Evolutionary conservation across 2,113 vertebrate species (phyloP).

Genomic region (Pollimyrus isidori): DNA sequence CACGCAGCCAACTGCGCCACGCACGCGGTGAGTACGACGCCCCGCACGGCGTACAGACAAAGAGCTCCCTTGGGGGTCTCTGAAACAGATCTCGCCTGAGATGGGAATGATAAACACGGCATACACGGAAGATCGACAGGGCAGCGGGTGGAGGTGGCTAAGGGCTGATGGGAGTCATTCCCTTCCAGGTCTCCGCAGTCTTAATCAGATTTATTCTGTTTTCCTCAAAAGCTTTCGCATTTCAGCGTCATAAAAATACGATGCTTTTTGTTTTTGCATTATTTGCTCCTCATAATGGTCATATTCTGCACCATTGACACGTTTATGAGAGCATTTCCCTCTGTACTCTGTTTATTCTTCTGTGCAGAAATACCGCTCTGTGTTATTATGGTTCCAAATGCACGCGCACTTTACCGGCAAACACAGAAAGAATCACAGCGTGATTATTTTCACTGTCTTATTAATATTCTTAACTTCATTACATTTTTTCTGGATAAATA

Average conservation of each 20-base stretch:
- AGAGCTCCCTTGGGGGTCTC: not conserved
- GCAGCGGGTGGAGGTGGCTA: not conserved
- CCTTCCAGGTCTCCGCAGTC: not conserved
- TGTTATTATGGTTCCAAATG: not conserved
- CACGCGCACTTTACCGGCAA: not conserved
- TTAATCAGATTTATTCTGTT: not conserved
- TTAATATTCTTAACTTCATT: not conserved
- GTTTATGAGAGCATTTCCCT: not conserved
- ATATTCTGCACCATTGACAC: not conserved
- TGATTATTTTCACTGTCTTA: not conserved
- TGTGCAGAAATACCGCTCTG: not conserved
- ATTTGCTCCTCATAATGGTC: not conserved
- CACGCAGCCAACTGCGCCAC: slow-evolving; percentile 92
- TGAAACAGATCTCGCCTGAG: not conserved
- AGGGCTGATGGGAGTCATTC: not conserved
- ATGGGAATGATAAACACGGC: not conserved
- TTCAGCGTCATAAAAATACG: not conserved
- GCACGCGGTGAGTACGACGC: slow-evolving; percentile 75
- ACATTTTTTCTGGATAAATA: not conserved
- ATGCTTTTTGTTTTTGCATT: not conserved
- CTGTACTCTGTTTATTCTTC: not conserved
- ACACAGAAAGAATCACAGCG: not conserved
- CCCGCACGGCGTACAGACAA: not conserved
- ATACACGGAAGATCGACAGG: not conserved
- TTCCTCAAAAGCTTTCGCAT: not conserved